Evolutionary conservation across 2,888 invertebrate genomes (phyloP).

Genomic region (Cataglyphis livida): DNA sequence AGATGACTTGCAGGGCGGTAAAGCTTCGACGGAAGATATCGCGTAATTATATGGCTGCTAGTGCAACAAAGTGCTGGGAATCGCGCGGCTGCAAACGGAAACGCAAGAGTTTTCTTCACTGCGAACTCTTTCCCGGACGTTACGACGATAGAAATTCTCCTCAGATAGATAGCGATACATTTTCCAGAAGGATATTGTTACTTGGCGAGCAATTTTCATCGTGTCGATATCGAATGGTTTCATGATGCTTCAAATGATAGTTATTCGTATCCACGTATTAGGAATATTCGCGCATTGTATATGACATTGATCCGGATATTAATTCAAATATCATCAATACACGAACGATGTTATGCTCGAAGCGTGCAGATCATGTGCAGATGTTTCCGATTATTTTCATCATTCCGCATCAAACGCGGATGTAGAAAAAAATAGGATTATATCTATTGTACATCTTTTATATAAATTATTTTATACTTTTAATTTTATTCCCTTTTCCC

Average conservation of each 20-base stretch:
- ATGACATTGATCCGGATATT: not conserved
- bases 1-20: not conserved
- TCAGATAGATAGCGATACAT: slow-evolving; percentile 53
- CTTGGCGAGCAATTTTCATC: slow-evolving; percentile 16
- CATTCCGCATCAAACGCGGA: not conserved
- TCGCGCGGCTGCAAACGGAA: not conserved
- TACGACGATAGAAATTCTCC: slow-evolving; percentile 52
- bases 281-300: not conserved
- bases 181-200: slow-evolving; percentile 43
- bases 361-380: slow-evolving; percentile 15
- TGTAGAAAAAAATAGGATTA: not conserved
- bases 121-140: slow-evolving; percentile 38
- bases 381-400: slow-evolving; percentile 24
- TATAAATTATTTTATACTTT: not conserved
- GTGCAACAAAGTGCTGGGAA: slow-evolving; percentile 34
- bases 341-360: not conserved
- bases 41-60: slow-evolving; percentile 46
- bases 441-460: not conserved
- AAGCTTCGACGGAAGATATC: slow-evolving; percentile 1
- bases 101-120: not conserved
- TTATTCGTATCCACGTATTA: not conserved
- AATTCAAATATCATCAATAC: slow-evolving; percentile 1
- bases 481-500: not conserved
- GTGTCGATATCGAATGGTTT: slow-evolving; percentile 14
- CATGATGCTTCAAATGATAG: not conserved